Evolutionary conservation across 2,113 vertebrate genomes (phyloP).

Genomic region (Anas platyrhynchos): DNA sequence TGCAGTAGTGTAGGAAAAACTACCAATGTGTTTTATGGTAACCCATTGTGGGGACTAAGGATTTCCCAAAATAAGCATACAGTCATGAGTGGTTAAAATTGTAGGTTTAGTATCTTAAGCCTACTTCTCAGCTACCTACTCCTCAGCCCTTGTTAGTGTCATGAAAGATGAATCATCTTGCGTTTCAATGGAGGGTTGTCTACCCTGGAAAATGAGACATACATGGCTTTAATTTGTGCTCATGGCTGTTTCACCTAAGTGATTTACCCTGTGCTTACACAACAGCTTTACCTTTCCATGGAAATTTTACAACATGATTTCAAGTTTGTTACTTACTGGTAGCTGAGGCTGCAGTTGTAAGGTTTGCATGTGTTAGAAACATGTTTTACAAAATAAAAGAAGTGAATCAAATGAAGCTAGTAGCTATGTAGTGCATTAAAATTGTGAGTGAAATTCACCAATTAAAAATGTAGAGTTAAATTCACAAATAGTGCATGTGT

Average conservation of each 20-base stretch:
- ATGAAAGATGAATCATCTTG: conserved; percentile 4
- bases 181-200: conserved; percentile 37
- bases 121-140: not conserved
- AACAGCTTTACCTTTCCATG: conserved; percentile 14
- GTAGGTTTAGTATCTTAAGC: not conserved
- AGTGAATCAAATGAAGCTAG: not conserved
- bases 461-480: not conserved
- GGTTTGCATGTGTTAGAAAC: not conserved
- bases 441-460: not conserved
- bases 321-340: not conserved
- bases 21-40: not conserved
- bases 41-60: not conserved
- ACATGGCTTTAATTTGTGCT: conserved; percentile 20
- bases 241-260: not conserved
- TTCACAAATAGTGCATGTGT: not conserved
- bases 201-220: not conserved
- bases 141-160: not conserved
- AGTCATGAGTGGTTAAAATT: not conserved
- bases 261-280: conserved; percentile 12
- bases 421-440: not conserved
- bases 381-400: not conserved
- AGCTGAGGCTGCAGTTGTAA: not conserved
- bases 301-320: not conserved
- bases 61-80: not conserved
- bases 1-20: not conserved